These are phyloP conservation scores for Cichlasoma orientale DNA, from an alignment of 2,797 vertebrate species.

Conservation along the genomic window DNA sequence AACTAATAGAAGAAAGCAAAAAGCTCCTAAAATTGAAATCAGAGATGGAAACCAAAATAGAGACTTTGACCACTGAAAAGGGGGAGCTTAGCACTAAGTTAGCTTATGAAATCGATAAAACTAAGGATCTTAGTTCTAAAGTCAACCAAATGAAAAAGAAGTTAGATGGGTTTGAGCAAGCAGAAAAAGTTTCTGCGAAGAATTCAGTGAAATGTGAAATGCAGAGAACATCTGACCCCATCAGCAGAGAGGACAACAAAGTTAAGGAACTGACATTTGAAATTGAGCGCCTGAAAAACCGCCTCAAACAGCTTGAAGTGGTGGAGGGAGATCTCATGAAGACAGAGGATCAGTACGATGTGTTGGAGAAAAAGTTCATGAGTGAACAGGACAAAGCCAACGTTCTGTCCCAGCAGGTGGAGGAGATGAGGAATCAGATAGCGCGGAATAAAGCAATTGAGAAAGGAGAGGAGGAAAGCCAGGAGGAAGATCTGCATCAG, in stretches of 20 bases:
- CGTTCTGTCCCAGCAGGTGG: constrained; percentile 91
- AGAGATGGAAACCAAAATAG: constrained; percentile 95
- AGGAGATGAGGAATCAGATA: constrained; percentile 93
- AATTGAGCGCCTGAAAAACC: constrained; percentile 91
- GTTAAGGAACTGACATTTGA: constrained; percentile 91
- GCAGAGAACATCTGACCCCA: constrained; percentile 67
- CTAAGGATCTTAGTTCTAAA: constrained; percentile 85
- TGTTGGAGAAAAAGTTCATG: constrained; percentile 92
- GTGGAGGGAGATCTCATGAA: constrained; percentile 96
- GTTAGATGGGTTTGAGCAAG: constrained; percentile 88
- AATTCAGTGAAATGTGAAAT: constrained; percentile 79
- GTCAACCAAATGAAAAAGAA: constrained; percentile 88
- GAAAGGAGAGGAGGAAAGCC: constrained; percentile 90
- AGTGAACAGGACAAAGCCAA: constrained; percentile 95
- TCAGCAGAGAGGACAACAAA: constrained; percentile 86
- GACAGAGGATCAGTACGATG: constrained; percentile 95
- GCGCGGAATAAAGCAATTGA: constrained; percentile 91
- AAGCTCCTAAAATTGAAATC: constrained; percentile 95
- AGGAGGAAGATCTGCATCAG: constrained; percentile 88
- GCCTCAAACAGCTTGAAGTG: constrained; percentile 93
- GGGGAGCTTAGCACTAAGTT: constrained; percentile 87
- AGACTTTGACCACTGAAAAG: constrained; percentile 86
- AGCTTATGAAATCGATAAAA: constrained; percentile 86
- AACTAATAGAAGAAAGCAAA: constrained; percentile 97
- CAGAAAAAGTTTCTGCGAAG: constrained; percentile 82